Evolutionary conservation across 2,113 vertebrate genomes (phyloP).

Genomic region (Isurus oxyrinchus): DNA sequence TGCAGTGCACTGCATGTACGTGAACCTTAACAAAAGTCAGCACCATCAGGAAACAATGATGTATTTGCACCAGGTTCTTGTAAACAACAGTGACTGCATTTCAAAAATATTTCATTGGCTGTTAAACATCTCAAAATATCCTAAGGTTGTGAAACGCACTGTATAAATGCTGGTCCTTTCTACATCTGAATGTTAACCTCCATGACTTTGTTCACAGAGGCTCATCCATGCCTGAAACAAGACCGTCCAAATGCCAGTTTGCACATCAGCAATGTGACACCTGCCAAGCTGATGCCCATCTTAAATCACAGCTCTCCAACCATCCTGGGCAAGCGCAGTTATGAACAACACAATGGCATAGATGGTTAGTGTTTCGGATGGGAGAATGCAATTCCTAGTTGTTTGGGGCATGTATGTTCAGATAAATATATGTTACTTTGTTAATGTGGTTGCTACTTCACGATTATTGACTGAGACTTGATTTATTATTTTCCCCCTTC

Average conservation of each 20-base stretch:
- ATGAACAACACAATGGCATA: slow-evolving; percentile 92
- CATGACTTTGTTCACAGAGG: slow-evolving; percentile 61
- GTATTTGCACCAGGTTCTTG: neutral
- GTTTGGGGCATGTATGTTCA: too few relatives aligned
- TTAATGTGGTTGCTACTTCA: neutral
- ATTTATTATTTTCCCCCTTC: neutral
- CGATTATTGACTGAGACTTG: neutral
- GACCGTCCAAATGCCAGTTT: slow-evolving; percentile 65
- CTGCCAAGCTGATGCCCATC: slow-evolving; percentile 79
- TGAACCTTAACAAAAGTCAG: neutral
- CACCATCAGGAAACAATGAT: neutral
- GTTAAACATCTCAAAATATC: neutral
- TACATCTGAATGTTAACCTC: slow-evolving; percentile 36
- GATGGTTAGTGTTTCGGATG: slow-evolving; percentile 67
- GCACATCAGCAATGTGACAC: slow-evolving; percentile 69
- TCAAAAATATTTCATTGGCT: too few relatives aligned
- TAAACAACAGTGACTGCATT: neutral
- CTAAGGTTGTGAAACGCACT: neutral
- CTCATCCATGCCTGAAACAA: slow-evolving; percentile 80
- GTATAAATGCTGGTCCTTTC: neutral
- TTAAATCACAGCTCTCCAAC: slow-evolving; percentile 95
- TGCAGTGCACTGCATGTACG: neutral
- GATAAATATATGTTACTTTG: neutral
- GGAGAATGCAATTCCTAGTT: neutral
- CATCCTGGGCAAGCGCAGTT: slow-evolving; percentile 90